Percentiles rank a stretch among this genome's conserved stretches.
phyloP scores from a whole-genome alignment of 2,113 vertebrate genomes.

The Trematomus loennbergii region DNA sequence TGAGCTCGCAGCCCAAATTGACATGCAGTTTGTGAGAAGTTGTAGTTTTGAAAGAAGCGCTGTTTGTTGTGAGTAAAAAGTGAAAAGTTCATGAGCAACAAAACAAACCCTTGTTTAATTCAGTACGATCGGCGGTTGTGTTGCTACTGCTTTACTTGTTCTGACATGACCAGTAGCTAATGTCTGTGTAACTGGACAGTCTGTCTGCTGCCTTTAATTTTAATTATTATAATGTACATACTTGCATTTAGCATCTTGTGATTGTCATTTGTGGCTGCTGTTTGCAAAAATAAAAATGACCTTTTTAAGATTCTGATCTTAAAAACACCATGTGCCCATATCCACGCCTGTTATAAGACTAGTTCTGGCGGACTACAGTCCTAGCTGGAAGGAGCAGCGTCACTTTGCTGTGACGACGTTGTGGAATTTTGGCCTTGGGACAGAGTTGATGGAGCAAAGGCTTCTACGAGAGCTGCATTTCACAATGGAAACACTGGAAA shows the following conservation, averaged over 20 bases:
- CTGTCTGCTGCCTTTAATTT: background rate
- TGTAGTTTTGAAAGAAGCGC: no score
- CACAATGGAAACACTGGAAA: constrained; percentile 38
- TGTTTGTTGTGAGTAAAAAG: no score
- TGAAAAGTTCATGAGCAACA: no score
- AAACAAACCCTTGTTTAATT: no score
- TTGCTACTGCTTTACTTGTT: no score
- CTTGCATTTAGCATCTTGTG: background rate
- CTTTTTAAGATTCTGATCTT: background rate
- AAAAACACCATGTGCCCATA: background rate
- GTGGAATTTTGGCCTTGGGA: constrained; percentile 86
- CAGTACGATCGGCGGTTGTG: no score
- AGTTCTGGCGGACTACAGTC: constrained; percentile 53
- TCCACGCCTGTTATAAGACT: constrained; percentile 66
- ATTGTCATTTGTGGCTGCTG: no score
- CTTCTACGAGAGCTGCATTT: constrained; percentile 77
- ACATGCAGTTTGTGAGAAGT: no score
- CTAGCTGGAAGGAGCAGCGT: constrained; percentile 78
- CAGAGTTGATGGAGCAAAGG: constrained; percentile 83
- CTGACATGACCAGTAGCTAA: no score
- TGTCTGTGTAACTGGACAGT: background rate
- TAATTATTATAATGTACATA: background rate
- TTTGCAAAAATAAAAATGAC: background rate
- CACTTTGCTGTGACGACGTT: constrained; percentile 80
- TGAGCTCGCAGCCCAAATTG: no score